phyloP scores from a whole-genome alignment of 2,797 vertebrate genomes.

The Glossophaga mutica region DNA sequence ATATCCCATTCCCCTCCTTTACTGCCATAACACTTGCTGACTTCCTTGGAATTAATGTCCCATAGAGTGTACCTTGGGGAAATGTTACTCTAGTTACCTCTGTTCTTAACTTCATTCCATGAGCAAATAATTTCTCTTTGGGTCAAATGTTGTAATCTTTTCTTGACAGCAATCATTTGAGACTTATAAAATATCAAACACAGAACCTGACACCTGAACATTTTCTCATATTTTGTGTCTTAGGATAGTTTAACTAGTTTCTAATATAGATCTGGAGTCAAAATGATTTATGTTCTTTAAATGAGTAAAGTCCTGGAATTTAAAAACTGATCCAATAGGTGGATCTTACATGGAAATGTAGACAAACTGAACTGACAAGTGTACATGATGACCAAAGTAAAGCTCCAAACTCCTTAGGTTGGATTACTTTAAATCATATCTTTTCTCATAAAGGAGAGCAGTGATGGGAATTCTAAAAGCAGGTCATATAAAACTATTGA shows the following conservation, averaged over 20 bases:
- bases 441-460: not conserved
- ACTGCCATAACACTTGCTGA: not conserved
- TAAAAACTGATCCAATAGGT: not conserved
- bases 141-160: not conserved
- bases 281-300: constrained; percentile 22
- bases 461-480: not conserved
- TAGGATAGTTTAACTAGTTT: constrained; percentile 5
- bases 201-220: not conserved
- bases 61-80: not conserved
- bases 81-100: not conserved
- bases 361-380: not conserved
- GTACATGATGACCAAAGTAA: not conserved
- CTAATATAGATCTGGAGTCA: not conserved
- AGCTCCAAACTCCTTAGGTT: not conserved
- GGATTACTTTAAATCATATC: not conserved
- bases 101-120: not conserved
- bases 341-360: not conserved
- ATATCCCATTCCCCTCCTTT: not conserved
- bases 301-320: not conserved
- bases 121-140: constrained; percentile 17
- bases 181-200: constrained; percentile 4
- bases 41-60: not conserved
- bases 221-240: not conserved
- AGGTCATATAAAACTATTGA: not conserved
- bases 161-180: not conserved